These are phyloP conservation scores for Spicauda simplicius DNA, from an alignment of 2,888 invertebrate genomes.

Conservation along the genomic window DNA sequence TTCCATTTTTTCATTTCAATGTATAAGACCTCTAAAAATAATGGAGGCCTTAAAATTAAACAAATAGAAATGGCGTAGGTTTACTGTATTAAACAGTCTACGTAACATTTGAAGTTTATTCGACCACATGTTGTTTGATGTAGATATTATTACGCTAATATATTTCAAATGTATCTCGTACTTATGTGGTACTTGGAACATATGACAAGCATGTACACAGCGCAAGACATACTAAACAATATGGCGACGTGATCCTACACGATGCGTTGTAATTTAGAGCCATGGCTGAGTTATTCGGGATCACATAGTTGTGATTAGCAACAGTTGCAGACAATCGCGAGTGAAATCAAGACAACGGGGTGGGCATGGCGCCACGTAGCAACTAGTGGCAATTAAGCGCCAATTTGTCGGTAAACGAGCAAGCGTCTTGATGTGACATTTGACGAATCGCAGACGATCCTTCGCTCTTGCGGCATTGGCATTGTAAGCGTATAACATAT, in stretches of 20 bases:
- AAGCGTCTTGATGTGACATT: background rate
- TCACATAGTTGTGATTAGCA: constrained; percentile 22
- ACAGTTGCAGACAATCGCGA: constrained; percentile 22
- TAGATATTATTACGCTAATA: background rate
- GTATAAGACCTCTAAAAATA: too few species aligned
- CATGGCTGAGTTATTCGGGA: constrained; percentile 1
- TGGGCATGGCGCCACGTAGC: constrained; percentile 7
- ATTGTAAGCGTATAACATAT: background rate
- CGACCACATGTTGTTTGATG: background rate
- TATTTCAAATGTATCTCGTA: background rate
- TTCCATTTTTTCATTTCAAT: too few species aligned
- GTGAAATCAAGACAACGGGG: constrained; percentile 2
- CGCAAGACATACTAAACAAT: constrained; percentile 4
- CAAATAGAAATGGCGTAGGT: too few species aligned
- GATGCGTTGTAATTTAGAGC: constrained; percentile 27
- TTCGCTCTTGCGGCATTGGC: constrained; percentile 1
- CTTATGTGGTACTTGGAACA: background rate
- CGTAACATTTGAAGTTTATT: too few species aligned
- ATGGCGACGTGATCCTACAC: constrained; percentile 14
- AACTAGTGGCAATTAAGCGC: constrained; percentile 22
- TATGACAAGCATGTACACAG: constrained; percentile 14
- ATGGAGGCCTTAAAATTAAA: too few species aligned
- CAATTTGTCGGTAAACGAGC: constrained; percentile 23
- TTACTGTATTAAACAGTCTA: too few species aligned
- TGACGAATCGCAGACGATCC: constrained; percentile 1